Evolutionary conservation across 2,797 vertebrate genomes (phyloP), one percentile per base, ranked within the genome.

Genomic region (Poecile montanus): DNA sequence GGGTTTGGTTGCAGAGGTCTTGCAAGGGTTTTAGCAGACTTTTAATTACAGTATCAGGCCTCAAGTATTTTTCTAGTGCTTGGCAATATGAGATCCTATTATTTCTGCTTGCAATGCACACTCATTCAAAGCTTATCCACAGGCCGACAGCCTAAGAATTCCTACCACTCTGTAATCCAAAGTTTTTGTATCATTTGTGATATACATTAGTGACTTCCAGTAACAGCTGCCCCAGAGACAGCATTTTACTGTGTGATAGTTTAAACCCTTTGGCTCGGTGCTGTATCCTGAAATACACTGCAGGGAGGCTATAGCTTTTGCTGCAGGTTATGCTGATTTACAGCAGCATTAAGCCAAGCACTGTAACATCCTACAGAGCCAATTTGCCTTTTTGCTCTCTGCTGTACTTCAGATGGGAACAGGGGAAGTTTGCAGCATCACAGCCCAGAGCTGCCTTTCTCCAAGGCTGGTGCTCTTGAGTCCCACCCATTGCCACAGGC

Each of bases 181-280:
- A 85, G 54, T 60, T 80, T 94, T 72, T 86, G 71, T 92, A 90
- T 94, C 80, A 36, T 95, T 94, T 91, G 87, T 78, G 91, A 95
- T 95, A 91, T 86, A 93, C 88, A 91, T 96, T 94, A 96, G 89
- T 82, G 87, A 92, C 95, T 97, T 96, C 91, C 95, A 95, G 94
- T 94, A 97, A 95, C 73, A 76, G 85, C 23, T 32, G 91, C 93
- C 93, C 95, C 83, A 60, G 93, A 94, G 95, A 87, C 82, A 84
- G 87, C 61, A 40, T 92, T 95, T 96, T 94, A 95, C 92, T 87
- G 84, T 78, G 79, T 2, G 6, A 91, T 85, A 93, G 92, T 86
- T 94, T 89, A 88, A 94, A 89, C 73, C 67, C 48, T 62, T 91
- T 95, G 95, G 93, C 92, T 89, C 58, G 1, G 62, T 12, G 58